A percentile compares a stretch with the other conserved stretches of the same genome.
Evolutionary conservation across 2,888 invertebrate genomes (phyloP).

Genomic region (Drosophila siamana): DNA sequence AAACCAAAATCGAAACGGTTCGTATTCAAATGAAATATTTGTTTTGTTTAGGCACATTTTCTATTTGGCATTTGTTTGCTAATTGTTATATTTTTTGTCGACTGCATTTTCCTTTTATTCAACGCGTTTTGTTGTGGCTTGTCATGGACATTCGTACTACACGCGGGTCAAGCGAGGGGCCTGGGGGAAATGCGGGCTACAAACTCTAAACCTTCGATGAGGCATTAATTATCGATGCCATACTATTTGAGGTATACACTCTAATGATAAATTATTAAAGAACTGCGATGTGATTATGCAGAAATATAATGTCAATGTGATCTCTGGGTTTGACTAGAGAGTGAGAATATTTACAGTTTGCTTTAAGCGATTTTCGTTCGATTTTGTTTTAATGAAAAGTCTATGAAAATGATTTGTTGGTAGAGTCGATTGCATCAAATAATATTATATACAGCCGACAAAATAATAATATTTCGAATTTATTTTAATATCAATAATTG

Average conservation of each 20-base stretch:
- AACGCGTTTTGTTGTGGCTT: slow-evolving; percentile 29
- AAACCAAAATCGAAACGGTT: slow-evolving; percentile 49
- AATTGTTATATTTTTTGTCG: slow-evolving; percentile 49
- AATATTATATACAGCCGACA: no score
- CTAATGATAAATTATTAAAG: neutral
- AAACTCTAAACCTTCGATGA: slow-evolving; percentile 23
- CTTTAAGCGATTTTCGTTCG: no score
- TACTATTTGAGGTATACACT: neutral
- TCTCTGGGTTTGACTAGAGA: neutral
- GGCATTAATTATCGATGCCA: slow-evolving; percentile 9
- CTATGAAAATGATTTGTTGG: no score
- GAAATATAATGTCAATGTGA: neutral
- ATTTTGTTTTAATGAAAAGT: no score
- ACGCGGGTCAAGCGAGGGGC: slow-evolving; percentile 39
- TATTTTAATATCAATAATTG: no score
- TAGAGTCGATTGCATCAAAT: no score
- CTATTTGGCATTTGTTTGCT: slow-evolving; percentile 54
- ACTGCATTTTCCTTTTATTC: slow-evolving; percentile 21
- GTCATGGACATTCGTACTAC: slow-evolving; percentile 29
- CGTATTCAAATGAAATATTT: slow-evolving; percentile 57
- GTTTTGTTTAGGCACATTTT: slow-evolving; percentile 57
- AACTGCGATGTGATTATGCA: neutral
- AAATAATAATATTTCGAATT: no score
- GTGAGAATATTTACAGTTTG: no score
- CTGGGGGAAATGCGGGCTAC: slow-evolving; percentile 47